Evolutionary conservation across 2,797 vertebrate genomes (phyloP).

Genomic region (Melanotaenia trifasciata): DNA sequence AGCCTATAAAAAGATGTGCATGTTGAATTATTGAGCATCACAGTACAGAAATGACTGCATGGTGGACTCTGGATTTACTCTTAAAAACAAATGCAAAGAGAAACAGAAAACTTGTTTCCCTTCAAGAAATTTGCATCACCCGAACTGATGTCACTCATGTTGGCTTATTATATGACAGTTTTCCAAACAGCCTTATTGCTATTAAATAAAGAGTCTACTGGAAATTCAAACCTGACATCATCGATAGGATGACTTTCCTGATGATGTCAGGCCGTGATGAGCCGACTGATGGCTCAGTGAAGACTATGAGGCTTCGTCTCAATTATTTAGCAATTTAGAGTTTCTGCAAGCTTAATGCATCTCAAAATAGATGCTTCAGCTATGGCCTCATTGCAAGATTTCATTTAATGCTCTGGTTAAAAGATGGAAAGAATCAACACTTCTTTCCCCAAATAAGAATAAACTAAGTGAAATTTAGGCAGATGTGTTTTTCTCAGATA

Average conservation of each 20-base stretch:
- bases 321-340: constrained; percentile 80
- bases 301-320: constrained; percentile 53
- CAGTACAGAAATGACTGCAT: constrained; percentile 49
- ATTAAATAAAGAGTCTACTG: constrained; percentile 3
- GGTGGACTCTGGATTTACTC: constrained; percentile 14
- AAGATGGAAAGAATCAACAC: constrained; percentile 30
- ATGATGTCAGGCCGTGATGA: constrained; percentile 57
- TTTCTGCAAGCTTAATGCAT: constrained; percentile 67
- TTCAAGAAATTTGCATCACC: constrained; percentile 1
- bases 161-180: constrained; percentile 14
- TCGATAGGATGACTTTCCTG: constrained; percentile 7
- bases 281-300: constrained; percentile 29
- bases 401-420: constrained; percentile 48
- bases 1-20: constrained; percentile 34
- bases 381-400: constrained; percentile 70
- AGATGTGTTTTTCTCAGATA: neutral
- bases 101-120: constrained; percentile 27
- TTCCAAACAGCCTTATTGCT: neutral
- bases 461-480: neutral
- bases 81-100: neutral
- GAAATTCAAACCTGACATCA: constrained; percentile 42
- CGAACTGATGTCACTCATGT: neutral
- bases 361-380: constrained; percentile 77
- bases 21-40: constrained; percentile 65
- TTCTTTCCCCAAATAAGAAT: neutral